A percentile compares a stretch with the other conserved stretches of the same genome.
phyloP scores from a whole-genome alignment of 2,888 invertebrate species.

The Cynaeus angustus region DNA sequence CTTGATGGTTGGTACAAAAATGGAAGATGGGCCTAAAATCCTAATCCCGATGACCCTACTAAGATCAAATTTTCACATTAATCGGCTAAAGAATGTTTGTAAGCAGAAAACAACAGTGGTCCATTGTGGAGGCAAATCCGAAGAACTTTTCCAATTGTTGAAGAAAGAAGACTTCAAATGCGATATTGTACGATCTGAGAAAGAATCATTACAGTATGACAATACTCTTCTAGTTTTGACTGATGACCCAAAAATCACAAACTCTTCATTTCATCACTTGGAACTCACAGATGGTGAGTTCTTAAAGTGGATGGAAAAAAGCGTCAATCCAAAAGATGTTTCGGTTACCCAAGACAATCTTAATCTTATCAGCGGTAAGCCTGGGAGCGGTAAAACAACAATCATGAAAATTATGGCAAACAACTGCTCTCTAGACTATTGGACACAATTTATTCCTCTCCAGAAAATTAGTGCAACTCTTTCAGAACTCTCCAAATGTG shows the following conservation, averaged over 20 bases:
- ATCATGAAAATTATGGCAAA: not conserved
- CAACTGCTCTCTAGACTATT: not conserved
- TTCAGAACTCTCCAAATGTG: too few species aligned
- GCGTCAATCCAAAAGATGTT: not conserved
- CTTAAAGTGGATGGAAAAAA: not conserved
- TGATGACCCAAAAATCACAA: not conserved
- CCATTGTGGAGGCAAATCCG: slow-evolving; percentile 1
- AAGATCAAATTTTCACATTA: not conserved
- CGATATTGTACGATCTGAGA: not conserved
- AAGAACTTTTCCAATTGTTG: not conserved
- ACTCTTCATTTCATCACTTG: not conserved
- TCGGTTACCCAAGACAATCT: not conserved
- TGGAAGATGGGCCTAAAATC: not conserved
- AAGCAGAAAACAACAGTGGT: slow-evolving; percentile 1
- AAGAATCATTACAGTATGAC: too few species aligned
- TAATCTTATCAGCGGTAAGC: not conserved
- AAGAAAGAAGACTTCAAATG: too few species aligned
- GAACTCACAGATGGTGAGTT: not conserved
- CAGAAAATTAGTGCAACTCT: not conserved
- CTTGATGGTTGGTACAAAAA: not conserved
- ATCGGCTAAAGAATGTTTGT: not conserved
- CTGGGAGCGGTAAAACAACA: slow-evolving; percentile 21
- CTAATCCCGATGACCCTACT: not conserved
- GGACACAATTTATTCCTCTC: slow-evolving; percentile 2
- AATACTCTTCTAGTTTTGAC: not conserved